phyloP scores from a whole-genome alignment of 2,113 vertebrate genomes.

The Pipa parva region DNA sequence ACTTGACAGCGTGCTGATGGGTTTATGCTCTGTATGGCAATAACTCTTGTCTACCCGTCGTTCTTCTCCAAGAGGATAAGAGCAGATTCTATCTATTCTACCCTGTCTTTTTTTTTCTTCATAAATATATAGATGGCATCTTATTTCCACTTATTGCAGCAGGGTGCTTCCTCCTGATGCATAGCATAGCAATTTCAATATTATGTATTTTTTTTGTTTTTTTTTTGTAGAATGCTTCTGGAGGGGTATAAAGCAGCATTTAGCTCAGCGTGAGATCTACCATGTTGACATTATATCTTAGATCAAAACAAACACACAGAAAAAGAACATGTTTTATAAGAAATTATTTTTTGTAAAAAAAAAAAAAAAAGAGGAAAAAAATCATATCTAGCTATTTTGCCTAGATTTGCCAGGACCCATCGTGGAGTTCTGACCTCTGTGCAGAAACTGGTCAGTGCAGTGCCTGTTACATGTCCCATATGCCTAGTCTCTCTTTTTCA shows the following conservation, averaged over 20 bases:
- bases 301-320: no score
- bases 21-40: slow-evolving; percentile 32
- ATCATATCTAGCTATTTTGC: no score
- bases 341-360: no score
- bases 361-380: no score
- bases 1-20: slow-evolving; percentile 37
- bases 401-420: no score
- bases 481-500: no score
- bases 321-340: no score
- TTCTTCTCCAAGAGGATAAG: slow-evolving; percentile 30
- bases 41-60: slow-evolving; percentile 39
- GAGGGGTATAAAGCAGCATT: background rate
- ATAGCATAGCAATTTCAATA: background rate
- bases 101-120: slow-evolving; percentile 9
- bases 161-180: background rate
- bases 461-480: no score
- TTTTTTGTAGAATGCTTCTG: no score
- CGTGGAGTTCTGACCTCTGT: no score
- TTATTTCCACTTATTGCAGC: background rate
- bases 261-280: background rate
- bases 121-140: slow-evolving; percentile 12
- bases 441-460: no score
- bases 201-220: background rate
- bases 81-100: slow-evolving; percentile 23
- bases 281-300: no score